Evolutionary conservation across 2,113 vertebrate species (phyloP).

Genomic region (Mola mola): DNA sequence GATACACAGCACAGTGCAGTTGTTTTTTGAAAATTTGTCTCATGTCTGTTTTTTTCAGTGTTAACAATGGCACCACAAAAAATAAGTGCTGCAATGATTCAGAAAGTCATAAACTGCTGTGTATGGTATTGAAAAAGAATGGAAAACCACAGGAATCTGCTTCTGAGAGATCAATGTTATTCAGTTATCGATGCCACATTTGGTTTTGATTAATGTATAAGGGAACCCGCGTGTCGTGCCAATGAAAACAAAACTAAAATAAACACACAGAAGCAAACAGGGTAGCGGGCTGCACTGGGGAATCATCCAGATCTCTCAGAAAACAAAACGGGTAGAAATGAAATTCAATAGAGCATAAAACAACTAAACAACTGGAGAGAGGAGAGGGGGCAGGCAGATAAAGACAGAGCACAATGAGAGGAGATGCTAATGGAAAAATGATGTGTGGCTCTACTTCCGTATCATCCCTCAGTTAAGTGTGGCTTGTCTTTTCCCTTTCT

Average conservation of each 20-base stretch:
- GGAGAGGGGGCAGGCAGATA: conserved; percentile 23
- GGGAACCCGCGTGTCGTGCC: background rate
- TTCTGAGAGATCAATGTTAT: conserved; percentile 8
- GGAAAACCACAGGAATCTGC: too few relatives aligned
- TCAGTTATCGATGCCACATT: too few relatives aligned
- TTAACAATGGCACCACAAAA: background rate
- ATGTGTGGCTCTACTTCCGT: conserved; percentile 43
- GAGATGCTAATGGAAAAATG: conserved; percentile 59
- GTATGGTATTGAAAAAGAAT: too few relatives aligned
- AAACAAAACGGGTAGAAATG: background rate
- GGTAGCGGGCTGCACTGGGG: background rate
- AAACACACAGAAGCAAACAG: background rate
- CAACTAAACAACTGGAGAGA: conserved; percentile 1
- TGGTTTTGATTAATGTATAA: background rate
- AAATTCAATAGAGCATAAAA: background rate
- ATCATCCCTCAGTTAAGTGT: conserved; percentile 56
- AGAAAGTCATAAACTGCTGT: background rate
- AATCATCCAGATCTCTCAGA: background rate
- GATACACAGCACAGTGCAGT: background rate
- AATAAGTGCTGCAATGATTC: conserved; percentile 7
- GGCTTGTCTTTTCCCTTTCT: conserved; percentile 6
- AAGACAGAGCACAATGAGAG: conserved; percentile 34
- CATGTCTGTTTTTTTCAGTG: background rate
- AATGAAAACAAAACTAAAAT: background rate
- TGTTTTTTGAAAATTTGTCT: background rate